Conservation (phyloP, 1,140 invertebrate genomes). For the Cryptotermes secundus region DNA sequence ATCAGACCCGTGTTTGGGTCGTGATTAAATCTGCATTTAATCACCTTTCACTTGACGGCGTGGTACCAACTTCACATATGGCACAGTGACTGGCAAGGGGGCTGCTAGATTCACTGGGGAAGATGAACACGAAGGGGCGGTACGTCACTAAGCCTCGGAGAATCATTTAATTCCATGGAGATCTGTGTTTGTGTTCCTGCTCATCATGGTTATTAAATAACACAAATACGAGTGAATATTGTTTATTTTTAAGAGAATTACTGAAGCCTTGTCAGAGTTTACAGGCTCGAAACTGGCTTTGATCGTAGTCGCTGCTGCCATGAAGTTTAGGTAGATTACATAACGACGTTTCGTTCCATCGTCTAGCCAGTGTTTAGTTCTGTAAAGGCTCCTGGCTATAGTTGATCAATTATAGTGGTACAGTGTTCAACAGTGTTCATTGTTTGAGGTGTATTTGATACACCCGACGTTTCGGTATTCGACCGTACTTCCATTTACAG, state of each 20-base stretch:
- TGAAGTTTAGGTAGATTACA: too few relatives aligned
- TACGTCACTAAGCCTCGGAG: neutral
- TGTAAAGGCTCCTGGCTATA: too few relatives aligned
- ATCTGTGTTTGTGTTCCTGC: slow-evolving; percentile 2
- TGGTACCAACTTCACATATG: slow-evolving; percentile 6
- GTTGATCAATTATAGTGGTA: too few relatives aligned
- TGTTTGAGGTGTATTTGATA: too few relatives aligned
- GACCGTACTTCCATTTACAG: too few relatives aligned
- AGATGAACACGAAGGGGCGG: neutral
- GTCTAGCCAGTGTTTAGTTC: too few relatives aligned
- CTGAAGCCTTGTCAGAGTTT: too few relatives aligned
- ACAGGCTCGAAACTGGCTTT: too few relatives aligned
- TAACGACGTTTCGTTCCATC: too few relatives aligned
- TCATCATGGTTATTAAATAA: neutral
- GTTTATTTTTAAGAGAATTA: neutral
- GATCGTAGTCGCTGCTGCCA: too few relatives aligned
- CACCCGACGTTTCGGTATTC: too few relatives aligned
- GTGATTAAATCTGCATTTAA: slow-evolving; percentile 32
- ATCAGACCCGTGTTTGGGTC: slow-evolving; percentile 29
- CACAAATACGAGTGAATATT: neutral
- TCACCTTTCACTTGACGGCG: slow-evolving; percentile 27
- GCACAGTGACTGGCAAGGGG: neutral
- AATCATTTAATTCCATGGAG: slow-evolving; percentile 8
- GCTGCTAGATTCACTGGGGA: neutral
- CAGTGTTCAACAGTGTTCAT: too few relatives aligned